Evolutionary conservation across 92 coral and sea anemone species (phyloP), one percentile per base, ranked within the genome.

Genomic region (Zoanthus sociatus): DNA sequence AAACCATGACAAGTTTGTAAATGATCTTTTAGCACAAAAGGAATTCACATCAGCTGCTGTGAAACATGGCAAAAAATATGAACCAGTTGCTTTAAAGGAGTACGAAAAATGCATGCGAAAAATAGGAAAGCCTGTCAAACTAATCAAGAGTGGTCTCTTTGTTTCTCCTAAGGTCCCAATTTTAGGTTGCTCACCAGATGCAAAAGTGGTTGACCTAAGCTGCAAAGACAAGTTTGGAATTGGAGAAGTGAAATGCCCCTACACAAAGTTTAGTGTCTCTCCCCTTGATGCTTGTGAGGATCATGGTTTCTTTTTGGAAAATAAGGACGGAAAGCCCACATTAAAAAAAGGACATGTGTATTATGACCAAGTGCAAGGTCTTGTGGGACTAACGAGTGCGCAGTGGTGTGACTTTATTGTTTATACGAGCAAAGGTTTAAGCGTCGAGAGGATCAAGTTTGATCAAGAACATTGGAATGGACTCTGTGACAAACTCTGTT

Each of bases 111-210:
- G 77, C 15, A 21, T 91, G 87, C 14, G 66, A 2, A 89, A 56
- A 85, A 86, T 68, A 21, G 84, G 90, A 54, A 91, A 63, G 47
- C 92, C 94, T 63, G 89, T 93, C 1, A 85, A 79, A 21, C 89
- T 91, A 12, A 37, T 88, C 14, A 55, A 81, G 48, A 70, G 88
- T 83, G 93, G 96, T 3, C 88, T 94, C 3, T 87, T 89, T 74
- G 85, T 94, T 0, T 89, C 88, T 1, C 91, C 86, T 53, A 83
- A 87, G 46, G 21, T 87, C 54, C 87, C 73, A n/a, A 78, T 94
- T 18, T 79, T 93, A 55, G 94, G 94, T 13, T 81, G 85, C 67
- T 69, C 96, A 21, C 96, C 96, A 9, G 91, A 93, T 86, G 92
- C 83, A 45, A 91, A 91, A 72, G 89, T 93, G 0, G 70, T 90